A percentile compares a stretch with the other conserved stretches of the same genome.
Evolutionary conservation across 2,888 invertebrate genomes (phyloP).

Genomic region (Antitype chi): DNA sequence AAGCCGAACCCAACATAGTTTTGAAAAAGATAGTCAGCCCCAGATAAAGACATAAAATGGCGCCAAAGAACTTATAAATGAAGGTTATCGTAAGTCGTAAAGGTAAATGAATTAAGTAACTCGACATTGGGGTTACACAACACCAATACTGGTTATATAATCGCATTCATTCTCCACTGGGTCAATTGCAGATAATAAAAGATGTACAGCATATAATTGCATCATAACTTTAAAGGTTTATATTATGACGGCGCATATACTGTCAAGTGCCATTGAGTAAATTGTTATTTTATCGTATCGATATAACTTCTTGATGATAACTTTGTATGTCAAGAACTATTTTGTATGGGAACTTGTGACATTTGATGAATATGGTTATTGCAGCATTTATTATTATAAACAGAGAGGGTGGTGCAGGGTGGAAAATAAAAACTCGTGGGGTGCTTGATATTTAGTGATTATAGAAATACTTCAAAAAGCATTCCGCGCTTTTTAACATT

Average conservation of each 20-base stretch:
- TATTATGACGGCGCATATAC: not conserved
- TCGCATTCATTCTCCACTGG: constrained; percentile 31
- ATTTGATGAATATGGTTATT: not conserved
- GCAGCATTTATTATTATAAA: not conserved
- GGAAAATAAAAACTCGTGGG: too few relatives aligned
- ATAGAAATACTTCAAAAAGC: too few relatives aligned
- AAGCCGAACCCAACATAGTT: too few relatives aligned
- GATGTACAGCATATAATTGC: constrained; percentile 25
- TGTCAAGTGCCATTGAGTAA: not conserved
- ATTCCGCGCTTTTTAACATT: too few relatives aligned
- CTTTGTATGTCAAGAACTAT: not conserved
- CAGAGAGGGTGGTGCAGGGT: too few relatives aligned
- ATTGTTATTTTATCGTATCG: constrained; percentile 8
- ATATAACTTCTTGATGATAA: not conserved
- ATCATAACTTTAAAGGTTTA: not conserved
- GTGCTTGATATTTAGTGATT: too few relatives aligned
- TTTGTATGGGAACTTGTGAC: not conserved
- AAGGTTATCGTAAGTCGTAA: constrained; percentile 7
- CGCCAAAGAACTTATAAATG: constrained; percentile 14
- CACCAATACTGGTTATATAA: constrained; percentile 29
- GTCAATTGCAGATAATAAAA: constrained; percentile 29
- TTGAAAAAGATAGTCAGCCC: not conserved
- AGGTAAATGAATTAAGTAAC: constrained; percentile 24
- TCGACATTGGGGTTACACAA: constrained; percentile 30
- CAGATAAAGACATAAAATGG: not conserved